phyloP scores from a whole-genome alignment of 2,113 vertebrate genomes.

The Dromiciops gliroides region DNA sequence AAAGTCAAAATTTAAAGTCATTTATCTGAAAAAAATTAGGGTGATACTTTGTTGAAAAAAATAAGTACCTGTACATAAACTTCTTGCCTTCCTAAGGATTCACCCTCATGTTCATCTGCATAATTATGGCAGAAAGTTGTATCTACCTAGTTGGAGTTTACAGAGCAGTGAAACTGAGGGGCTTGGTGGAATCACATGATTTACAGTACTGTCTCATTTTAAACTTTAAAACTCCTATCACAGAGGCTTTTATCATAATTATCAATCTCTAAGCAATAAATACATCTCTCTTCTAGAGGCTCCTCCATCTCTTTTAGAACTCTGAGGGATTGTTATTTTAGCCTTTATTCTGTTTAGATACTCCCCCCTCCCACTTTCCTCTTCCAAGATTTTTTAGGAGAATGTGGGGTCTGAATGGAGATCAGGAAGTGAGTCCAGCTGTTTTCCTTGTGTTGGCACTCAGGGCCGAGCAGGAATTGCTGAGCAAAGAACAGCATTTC shows the following conservation, averaged over 20 bases:
- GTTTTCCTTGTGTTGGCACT: conserved; percentile 77
- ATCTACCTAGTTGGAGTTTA: neutral
- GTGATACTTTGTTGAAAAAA: neutral
- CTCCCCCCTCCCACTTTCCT: neutral
- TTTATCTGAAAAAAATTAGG: neutral
- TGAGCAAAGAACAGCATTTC: conserved; percentile 79
- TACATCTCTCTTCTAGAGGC: neutral
- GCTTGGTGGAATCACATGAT: neutral
- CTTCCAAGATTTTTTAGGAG: conserved; percentile 56
- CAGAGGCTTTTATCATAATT: conserved; percentile 35
- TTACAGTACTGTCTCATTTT: conserved; percentile 35
- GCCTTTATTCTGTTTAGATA: conserved; percentile 10
- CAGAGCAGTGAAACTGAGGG: neutral
- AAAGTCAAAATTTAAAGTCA: neutral
- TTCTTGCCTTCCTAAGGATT: neutral
- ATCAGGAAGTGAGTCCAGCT: conserved; percentile 75
- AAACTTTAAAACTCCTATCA: conserved; percentile 16
- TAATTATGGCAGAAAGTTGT: neutral
- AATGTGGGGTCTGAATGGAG: conserved; percentile 64
- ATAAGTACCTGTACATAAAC: conserved; percentile 30
- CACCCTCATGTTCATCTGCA: conserved; percentile 10
- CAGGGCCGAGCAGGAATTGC: conserved; percentile 73
- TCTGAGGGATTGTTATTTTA: conserved; percentile 22
- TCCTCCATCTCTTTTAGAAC: neutral
- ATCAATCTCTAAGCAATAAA: conserved; percentile 25